Evolutionary conservation across 2,113 vertebrate genomes (phyloP), one percentile per base, ranked within the genome.

Genomic region (Sebastes schlegelii): DNA sequence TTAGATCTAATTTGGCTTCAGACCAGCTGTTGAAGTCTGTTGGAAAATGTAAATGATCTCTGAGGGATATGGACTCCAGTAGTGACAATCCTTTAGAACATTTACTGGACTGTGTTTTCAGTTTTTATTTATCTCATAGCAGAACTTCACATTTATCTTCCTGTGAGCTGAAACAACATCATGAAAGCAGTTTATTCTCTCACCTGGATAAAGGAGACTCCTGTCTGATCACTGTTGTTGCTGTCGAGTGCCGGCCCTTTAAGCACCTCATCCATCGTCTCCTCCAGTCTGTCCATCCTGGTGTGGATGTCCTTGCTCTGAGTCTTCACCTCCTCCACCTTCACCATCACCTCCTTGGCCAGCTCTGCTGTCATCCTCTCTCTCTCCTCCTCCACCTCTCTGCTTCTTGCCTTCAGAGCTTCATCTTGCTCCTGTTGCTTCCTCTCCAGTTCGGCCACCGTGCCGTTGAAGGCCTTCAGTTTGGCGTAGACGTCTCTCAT

Each of bases 401-500:
- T 88, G 49, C 86, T 86, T 62, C 80, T 89, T 8, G 61, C 61
- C 23, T 63, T 64, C 70, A 94, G 75, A 19, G 81, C 77, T 68
- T 93, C 90, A 0, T 88, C 91, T 19, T 91, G 87, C 82, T 94
- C 90, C 83, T 69, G 82, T 89, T 93, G 88, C 62, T 66, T 85
- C 63, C 85, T 85, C 83, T 92, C 79, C 86, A 97, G 88, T 6
- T 93, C 92, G 0, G 74, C 88, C 86, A 97, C 77, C 1, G 96
- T 95, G 69, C 86, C 68, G 51, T 97, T 97, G 84, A 97, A 94
- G 4, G 91, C 87, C 42, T 87, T 92, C 70, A 98, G 92, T 49
- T 95, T 96, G 79, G 87, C 57, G 60, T 89, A 91, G 79, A 98
- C 85, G 72, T 96, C 96, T 49, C 94, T 95, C 93, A 98, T 94